Percentiles rank a stretch among this genome's conserved stretches.
phyloP scores from a whole-genome alignment of 2,888 invertebrate species.

The Drosophila glabriapex region DNA sequence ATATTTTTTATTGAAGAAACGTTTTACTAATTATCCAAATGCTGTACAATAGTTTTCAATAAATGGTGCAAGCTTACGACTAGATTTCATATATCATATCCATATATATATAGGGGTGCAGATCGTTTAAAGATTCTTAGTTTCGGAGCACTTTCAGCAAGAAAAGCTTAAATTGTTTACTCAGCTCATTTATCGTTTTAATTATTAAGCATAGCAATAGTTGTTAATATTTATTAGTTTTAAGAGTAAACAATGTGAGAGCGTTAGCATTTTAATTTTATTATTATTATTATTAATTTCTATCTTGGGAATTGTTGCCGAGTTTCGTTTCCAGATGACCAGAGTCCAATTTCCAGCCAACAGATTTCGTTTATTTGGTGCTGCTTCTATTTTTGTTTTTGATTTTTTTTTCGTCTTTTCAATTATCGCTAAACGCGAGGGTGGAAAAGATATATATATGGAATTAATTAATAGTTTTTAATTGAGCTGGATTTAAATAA shows the following conservation, averaged over 20 bases:
- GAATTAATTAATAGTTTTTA: conserved; percentile 22
- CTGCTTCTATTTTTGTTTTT: conserved; percentile 9
- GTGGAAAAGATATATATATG: conserved; percentile 1
- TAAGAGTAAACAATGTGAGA: conserved; percentile 9
- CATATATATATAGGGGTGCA: conserved; percentile 31
- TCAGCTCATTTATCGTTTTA: neutral
- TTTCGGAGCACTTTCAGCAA: conserved; percentile 25
- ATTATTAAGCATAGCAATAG: conserved; percentile 7
- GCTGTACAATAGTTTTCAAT: conserved; percentile 36
- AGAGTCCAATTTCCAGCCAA: conserved; percentile 12
- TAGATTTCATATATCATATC: conserved; percentile 38
- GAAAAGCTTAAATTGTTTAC: neutral
- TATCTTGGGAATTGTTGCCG: conserved; percentile 15
- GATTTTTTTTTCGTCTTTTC: neutral
- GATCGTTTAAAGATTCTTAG: conserved; percentile 43
- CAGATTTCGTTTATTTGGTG: conserved; percentile 36
- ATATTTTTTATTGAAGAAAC: conserved; percentile 3
- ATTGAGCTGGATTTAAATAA: conserved; percentile 26
- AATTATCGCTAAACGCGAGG: conserved; percentile 61
- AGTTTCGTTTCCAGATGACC: conserved; percentile 11
- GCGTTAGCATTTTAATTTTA: conserved; percentile 14
- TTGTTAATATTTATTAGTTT: conserved; percentile 14
- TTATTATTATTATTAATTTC: conserved; percentile 2
- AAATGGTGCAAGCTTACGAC: conserved; percentile 47
- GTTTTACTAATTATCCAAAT: conserved; percentile 29